A percentile compares a stretch with the other conserved stretches of the same genome.
These are phyloP conservation scores for Micromys minutus DNA, from an alignment of 2,113 vertebrate genomes.

Conservation along the genomic window DNA sequence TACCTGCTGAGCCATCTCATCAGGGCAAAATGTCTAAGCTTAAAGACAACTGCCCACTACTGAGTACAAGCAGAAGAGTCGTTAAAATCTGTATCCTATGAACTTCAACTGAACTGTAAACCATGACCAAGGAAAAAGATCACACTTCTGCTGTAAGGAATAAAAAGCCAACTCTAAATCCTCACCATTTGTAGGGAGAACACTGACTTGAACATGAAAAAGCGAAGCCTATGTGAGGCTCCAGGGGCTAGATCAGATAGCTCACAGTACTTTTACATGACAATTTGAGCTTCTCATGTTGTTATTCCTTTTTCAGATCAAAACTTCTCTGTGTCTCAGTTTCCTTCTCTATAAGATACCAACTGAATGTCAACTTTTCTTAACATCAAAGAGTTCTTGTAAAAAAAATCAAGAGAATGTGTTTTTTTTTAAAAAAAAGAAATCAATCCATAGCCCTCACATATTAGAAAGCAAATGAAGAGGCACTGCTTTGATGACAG, in stretches of 20 bases:
- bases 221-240: neutral
- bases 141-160: neutral
- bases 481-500: neutral
- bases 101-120: constrained; percentile 13
- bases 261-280: neutral
- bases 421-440: neutral
- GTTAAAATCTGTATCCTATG: neutral
- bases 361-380: neutral
- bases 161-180: constrained; percentile 10
- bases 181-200: neutral
- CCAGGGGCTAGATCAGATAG: neutral
- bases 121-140: neutral
- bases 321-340: constrained; percentile 24
- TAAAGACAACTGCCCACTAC: constrained; percentile 4
- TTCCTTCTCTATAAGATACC: neutral
- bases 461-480: neutral
- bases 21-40: constrained; percentile 21
- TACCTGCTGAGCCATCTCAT: neutral
- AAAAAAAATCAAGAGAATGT: neutral
- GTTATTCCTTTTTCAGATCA: constrained; percentile 16
- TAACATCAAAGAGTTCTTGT: neutral
- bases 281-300: neutral
- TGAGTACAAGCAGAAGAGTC: neutral
- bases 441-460: constrained; percentile 23
- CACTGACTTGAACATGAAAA: neutral